A percentile compares a stretch with the other conserved stretches of the same genome.
Conservation (phyloP, 2,888 invertebrate genomes). For the Ichneumoninae sp. region DNA sequence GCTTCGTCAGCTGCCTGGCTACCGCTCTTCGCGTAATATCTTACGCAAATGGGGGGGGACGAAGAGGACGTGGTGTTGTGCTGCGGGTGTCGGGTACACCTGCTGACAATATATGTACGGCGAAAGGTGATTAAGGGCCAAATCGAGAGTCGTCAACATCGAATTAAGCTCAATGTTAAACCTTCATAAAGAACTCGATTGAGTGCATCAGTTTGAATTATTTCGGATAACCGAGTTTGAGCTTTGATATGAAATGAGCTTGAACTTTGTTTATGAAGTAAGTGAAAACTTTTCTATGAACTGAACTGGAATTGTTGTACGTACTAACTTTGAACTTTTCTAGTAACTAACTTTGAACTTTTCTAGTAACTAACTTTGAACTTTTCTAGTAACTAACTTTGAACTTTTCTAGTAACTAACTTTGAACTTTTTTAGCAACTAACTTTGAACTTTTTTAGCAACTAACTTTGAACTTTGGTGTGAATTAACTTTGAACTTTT, state of each 20-base stretch:
- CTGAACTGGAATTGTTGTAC: too few relatives aligned
- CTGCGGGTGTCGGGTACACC: constrained; percentile 30
- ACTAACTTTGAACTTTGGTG: not conserved
- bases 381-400: too few relatives aligned
- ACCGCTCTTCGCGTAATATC: constrained; percentile 17
- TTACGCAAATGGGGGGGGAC: not conserved
- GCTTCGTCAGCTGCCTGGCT: not conserved
- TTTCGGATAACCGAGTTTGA: not conserved
- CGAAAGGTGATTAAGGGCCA: not conserved
- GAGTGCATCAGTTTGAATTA: not conserved
- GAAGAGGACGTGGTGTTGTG: constrained; percentile 20
- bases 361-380: too few relatives aligned
- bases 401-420: too few relatives aligned
- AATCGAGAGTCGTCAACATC: not conserved
- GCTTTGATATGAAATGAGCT: not conserved
- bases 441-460: not conserved
- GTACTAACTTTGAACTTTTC: too few relatives aligned
- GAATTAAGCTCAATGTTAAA: not conserved
- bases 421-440: not conserved
- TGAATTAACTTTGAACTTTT: not conserved
- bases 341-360: too few relatives aligned
- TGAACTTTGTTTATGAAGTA: too few relatives aligned
- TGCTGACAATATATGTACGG: not conserved
- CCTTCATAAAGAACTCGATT: not conserved
- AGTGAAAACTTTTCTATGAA: not conserved